Evolutionary conservation across 2,888 invertebrate species (phyloP).

Genomic region (Eristalis tenax): DNA sequence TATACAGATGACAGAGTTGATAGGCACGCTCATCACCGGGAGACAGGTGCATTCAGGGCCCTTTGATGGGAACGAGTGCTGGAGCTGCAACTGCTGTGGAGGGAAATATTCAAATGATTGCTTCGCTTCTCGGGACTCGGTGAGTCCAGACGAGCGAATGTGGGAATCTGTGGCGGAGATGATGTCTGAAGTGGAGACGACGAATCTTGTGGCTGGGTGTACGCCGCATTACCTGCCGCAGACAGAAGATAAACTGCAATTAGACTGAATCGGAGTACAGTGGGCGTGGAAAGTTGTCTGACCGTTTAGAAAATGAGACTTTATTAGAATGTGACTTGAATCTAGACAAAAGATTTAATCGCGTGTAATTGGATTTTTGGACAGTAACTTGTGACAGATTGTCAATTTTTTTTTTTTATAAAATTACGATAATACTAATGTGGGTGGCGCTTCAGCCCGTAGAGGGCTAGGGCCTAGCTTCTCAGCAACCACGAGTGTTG

Average conservation of each 20-base stretch:
- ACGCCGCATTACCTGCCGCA: constrained; percentile 18
- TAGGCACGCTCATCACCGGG: constrained; percentile 30
- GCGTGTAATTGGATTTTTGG: too few relatives aligned
- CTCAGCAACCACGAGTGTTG: too few relatives aligned
- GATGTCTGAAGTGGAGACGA: constrained; percentile 24
- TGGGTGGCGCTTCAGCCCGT: too few relatives aligned
- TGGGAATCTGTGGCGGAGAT: constrained; percentile 1
- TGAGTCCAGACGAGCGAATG: not conserved
- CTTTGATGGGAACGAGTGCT: not conserved
- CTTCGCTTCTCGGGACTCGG: not conserved
- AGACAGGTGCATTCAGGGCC: constrained; percentile 55
- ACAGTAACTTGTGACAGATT: too few relatives aligned
- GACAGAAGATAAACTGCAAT: constrained; percentile 49
- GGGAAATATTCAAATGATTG: constrained; percentile 19
- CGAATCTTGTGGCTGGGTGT: constrained; percentile 13
- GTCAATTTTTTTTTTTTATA: too few relatives aligned
- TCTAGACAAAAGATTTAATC: too few relatives aligned
- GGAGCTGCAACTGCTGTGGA: constrained; percentile 20
- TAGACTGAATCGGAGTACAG: constrained; percentile 31
- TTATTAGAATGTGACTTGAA: not conserved
- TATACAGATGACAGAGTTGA: constrained; percentile 55
- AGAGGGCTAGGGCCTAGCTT: too few relatives aligned
- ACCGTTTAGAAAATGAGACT: not conserved
- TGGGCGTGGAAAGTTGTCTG: constrained; percentile 4
- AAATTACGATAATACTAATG: too few relatives aligned